Evolutionary conservation across 2,888 invertebrate genomes (phyloP).

Genomic region (Drosophila buzzatii): DNA sequence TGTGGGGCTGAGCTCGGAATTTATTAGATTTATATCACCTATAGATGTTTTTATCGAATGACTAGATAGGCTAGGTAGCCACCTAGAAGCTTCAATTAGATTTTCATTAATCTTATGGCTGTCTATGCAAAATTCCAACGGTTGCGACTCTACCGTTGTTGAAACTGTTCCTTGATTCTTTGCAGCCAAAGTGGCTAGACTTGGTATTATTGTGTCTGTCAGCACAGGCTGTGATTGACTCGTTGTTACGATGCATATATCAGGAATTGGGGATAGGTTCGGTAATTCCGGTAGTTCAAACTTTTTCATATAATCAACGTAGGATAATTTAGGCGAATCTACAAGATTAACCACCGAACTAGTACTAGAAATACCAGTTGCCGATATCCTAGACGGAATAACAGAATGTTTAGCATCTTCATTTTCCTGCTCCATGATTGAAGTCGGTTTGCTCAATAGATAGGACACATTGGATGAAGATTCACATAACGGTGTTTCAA

Average conservation of each 20-base stretch:
- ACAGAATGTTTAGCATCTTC: slow-evolving; percentile 16
- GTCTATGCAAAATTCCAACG: neutral
- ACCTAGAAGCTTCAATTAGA: neutral
- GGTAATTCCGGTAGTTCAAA: slow-evolving; percentile 69
- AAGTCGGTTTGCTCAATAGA: slow-evolving; percentile 19
- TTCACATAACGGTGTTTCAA: slow-evolving; percentile 30
- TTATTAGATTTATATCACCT: neutral
- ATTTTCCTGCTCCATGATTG: slow-evolving; percentile 1
- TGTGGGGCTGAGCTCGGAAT: neutral
- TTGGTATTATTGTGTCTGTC: neutral
- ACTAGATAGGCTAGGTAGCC: neutral
- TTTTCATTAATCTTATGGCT: slow-evolving; percentile 3
- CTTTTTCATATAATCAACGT: slow-evolving; percentile 75
- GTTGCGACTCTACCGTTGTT: neutral
- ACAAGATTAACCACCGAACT: slow-evolving; percentile 16
- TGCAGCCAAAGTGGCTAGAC: slow-evolving; percentile 4
- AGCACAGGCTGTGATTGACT: neutral
- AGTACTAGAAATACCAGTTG: slow-evolving; percentile 7
- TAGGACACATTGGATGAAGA: slow-evolving; percentile 24
- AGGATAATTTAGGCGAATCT: slow-evolving; percentile 52
- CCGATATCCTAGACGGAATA: slow-evolving; percentile 24
- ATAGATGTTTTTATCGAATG: neutral
- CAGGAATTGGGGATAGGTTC: slow-evolving; percentile 58
- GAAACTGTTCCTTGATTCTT: slow-evolving; percentile 10
- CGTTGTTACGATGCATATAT: slow-evolving; percentile 24